phyloP scores from a whole-genome alignment of 2,113 vertebrate genomes.

The Anguilla rostrata region DNA sequence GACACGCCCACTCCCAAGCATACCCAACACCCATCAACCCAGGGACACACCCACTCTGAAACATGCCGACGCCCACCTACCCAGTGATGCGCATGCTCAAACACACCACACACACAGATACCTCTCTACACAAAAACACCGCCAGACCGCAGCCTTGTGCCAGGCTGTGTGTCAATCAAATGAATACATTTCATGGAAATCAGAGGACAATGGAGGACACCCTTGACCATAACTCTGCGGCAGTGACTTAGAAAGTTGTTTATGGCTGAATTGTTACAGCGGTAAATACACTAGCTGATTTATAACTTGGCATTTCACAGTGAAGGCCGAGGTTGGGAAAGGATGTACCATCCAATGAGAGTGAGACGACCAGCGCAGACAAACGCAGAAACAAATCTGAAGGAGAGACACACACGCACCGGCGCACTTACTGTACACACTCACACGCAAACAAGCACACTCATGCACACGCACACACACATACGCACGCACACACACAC shows the following conservation, averaged over 20 bases:
- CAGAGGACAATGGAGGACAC: background rate
- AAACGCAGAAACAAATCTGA: background rate
- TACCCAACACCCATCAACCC: no score
- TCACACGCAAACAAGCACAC: background rate
- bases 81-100: no score
- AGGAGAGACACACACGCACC: background rate
- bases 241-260: background rate
- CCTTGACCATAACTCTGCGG: background rate
- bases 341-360: conserved; percentile 4
- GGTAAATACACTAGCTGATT: conserved; percentile 27
- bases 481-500: no score
- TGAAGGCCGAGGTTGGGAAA: conserved; percentile 32
- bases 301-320: conserved; percentile 27
- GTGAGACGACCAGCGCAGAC: background rate
- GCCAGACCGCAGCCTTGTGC: background rate
- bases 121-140: background rate
- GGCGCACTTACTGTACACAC: background rate
- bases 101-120: no score
- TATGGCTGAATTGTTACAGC: background rate
- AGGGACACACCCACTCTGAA: no score
- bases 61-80: no score
- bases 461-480: no score
- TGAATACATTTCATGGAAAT: background rate
- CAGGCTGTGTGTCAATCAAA: background rate
- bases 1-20: no score